Conservation (phyloP, 2,113 vertebrate species). For the Rhinopithecus roxellana region DNA sequence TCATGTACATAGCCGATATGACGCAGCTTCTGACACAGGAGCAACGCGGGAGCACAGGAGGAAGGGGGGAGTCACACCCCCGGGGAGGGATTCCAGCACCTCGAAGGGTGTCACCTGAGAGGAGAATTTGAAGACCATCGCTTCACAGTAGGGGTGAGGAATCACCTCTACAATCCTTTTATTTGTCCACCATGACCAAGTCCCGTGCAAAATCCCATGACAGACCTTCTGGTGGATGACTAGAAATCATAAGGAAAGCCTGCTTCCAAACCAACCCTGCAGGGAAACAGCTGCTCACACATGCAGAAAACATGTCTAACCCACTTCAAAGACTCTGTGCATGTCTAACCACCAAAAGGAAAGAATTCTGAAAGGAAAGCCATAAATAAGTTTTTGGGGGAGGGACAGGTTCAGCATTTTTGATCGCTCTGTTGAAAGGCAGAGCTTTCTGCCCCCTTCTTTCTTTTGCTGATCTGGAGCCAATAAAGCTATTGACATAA, state of each 20-base stretch:
- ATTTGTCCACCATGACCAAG: neutral
- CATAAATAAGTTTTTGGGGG: neutral
- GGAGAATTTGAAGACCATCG: neutral
- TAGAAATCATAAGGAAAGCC: constrained; percentile 43
- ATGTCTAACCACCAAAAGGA: constrained; percentile 69
- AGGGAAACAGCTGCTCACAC: constrained; percentile 73
- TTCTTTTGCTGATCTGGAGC: constrained; percentile 35
- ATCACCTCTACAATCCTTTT: neutral
- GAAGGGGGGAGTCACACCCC: neutral
- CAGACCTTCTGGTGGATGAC: neutral
- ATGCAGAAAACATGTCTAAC: constrained; percentile 71
- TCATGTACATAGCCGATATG: rapidly evolving
- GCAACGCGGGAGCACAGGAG: rapidly evolving
- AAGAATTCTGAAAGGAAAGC: constrained; percentile 31
- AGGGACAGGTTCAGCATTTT: neutral
- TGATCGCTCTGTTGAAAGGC: constrained; percentile 49
- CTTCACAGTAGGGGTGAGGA: neutral
- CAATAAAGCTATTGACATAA: constrained; percentile 44
- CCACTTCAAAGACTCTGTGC: constrained; percentile 81
- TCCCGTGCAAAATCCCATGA: neutral
- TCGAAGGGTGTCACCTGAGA: neutral
- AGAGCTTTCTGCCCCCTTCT: neutral
- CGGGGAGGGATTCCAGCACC: neutral
- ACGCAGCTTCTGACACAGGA: neutral
- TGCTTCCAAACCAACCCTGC: constrained; percentile 52